Base-by-base conservation (phyloP, 2,797 vertebrate species). In the Sorex maritimensis region DNA sequence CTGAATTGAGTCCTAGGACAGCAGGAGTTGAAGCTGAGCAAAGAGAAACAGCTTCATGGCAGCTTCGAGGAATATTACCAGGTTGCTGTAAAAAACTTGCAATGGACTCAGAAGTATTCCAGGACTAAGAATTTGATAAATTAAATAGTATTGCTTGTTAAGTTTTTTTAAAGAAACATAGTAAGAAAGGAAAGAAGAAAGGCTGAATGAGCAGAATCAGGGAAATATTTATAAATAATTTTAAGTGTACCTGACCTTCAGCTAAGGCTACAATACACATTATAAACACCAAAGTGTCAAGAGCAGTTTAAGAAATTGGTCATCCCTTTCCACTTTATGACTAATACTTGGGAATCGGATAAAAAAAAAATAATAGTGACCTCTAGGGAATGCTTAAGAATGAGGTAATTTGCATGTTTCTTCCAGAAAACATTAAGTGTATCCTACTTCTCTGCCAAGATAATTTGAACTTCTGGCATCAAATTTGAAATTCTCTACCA, bases 281-380 rank as follows among this genome's bases (percentile, higher is more conserved):
- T 96, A 91, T 93, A 95, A 95, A 92, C 90, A 95, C 96, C 90
- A 84, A 92, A 86, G 88, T 89, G 83, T 97, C 92, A 89, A 96
- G 90, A 96, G 84, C 92, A 89, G 94, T 97, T 94, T 95, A 95
- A 96, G 94, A 96, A 95, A 96, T 85, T 86, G 95, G 92, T 92
- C 95, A 97, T 95, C 94, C 83, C 86, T 95, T 96, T 95, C 93
- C 88, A 96, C 92, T 96, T 89, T 82, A 73, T 97, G 96, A 97
- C 94, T 96, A 97, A 97, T 95, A 91, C 83, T 97, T 96, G 95
- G 96, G 92, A 97, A 97, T 93, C 75, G 96, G 95, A 97, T 97
- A 79, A 96, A 96, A 67, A 96, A 67, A 92, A 96, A 89, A 87
- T 92, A 97, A 96, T 95, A 96, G 95, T 95, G 88, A 63, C 44